These are phyloP conservation scores for Uromys caudimaculatus DNA, from an alignment of 2,797 vertebrate species.

Conservation along the genomic window DNA sequence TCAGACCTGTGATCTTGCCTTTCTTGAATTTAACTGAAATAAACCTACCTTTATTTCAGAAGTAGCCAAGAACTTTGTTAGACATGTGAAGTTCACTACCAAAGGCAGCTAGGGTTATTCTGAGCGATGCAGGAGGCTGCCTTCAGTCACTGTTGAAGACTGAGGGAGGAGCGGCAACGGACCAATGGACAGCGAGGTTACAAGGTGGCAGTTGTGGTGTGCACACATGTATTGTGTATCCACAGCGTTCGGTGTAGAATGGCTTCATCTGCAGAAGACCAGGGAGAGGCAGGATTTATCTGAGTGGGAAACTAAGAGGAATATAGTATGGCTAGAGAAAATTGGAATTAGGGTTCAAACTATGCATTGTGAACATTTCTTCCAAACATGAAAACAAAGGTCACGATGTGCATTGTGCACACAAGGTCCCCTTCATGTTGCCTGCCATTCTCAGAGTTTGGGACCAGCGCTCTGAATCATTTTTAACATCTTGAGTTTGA, in stretches of 20 bases:
- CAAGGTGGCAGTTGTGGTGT: background rate
- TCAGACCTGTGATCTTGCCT: background rate
- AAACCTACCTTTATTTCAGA: background rate
- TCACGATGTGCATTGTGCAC: background rate
- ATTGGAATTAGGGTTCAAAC: background rate
- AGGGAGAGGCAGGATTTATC: constrained; percentile 19
- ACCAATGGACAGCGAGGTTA: background rate
- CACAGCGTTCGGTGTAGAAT: background rate
- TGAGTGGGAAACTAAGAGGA: constrained; percentile 11
- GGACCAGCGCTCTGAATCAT: background rate
- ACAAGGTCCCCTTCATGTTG: background rate
- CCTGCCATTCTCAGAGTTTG: background rate
- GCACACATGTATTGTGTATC: background rate
- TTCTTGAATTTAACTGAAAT: background rate
- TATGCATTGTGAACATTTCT: background rate
- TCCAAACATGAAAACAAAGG: background rate
- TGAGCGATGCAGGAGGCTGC: background rate
- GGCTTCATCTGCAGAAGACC: background rate
- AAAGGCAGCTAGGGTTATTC: background rate
- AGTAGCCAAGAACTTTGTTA: background rate
- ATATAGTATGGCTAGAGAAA: background rate
- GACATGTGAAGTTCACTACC: background rate
- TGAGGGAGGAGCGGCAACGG: background rate
- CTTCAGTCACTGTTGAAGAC: background rate
- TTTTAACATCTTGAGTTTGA: background rate